phyloP scores from a whole-genome alignment of 2,888 invertebrate genomes.

The Neoscelio sp. region DNA sequence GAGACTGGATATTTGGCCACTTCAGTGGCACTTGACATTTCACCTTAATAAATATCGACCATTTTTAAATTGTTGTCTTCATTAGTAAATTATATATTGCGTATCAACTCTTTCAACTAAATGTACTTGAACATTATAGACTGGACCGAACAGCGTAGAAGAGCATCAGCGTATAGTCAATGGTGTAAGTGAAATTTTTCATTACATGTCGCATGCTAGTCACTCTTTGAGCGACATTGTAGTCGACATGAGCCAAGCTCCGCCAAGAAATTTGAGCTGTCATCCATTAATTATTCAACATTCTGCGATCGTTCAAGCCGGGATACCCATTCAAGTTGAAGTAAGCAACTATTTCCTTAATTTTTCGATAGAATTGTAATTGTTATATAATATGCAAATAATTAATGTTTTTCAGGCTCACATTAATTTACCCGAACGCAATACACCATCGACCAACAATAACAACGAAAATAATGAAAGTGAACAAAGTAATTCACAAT shows the following conservation, averaged over 20 bases:
- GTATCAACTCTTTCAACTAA: no score
- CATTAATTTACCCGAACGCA: constrained; percentile 76
- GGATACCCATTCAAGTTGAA: constrained; percentile 87
- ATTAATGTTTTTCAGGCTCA: constrained; percentile 72
- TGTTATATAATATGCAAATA: not conserved
- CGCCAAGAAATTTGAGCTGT: constrained; percentile 89
- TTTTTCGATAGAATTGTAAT: not conserved
- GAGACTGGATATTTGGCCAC: no score
- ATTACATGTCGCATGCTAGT: constrained; percentile 94
- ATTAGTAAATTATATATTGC: no score
- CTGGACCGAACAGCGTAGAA: constrained; percentile 81
- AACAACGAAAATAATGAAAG: constrained; percentile 70
- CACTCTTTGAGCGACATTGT: constrained; percentile 95
- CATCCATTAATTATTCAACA: constrained; percentile 90
- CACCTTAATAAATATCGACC: no score
- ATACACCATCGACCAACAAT: constrained; percentile 73
- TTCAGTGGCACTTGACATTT: no score
- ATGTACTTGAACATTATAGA: constrained; percentile 63
- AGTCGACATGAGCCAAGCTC: constrained; percentile 87
- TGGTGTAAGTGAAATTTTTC: constrained; percentile 91
- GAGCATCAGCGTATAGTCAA: constrained; percentile 88
- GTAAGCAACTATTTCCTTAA: constrained; percentile 73
- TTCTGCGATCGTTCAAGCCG: constrained; percentile 87
- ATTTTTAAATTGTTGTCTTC: no score
- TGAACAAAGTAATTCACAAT: constrained; percentile 71